Base-by-base conservation (phyloP, 2,113 vertebrate species). In the Tautogolabrus adspersus region DNA sequence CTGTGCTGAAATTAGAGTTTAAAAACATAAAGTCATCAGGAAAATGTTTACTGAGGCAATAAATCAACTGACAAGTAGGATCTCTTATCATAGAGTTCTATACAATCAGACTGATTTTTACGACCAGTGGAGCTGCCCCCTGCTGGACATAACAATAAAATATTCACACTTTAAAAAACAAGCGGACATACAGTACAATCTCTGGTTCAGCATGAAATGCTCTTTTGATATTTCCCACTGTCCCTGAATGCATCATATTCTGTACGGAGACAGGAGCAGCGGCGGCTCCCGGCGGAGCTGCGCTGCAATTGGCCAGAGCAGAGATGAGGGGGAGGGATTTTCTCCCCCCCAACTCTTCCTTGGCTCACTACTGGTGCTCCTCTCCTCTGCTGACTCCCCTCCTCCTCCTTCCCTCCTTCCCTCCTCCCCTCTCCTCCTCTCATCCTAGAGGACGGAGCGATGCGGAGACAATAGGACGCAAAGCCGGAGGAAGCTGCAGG, bases 381-480 rank as follows among this genome's bases (percentile, higher is more conserved):
- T 70, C 51, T 54, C 63, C 77, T 74, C 49, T 47, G 47, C 72
- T 46, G 55, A 69, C 75, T 63, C 63, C 79, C 56, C 60, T 2
- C 54, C 68, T 57, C 3, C 54, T 66, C 67, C 58, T 37, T 30
- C 30, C 81, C 70, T 22, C 38, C 37, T 1, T 57, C 0, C 51
- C n/a, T 54, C 21, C 52, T 40, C 77, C 65, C 68, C 75, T 23
- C 60, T 79, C 85, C 84, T 77, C 72, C 86, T 84, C 64, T 75
- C 86, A 46, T 86, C 83, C 75, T 80, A 23, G 88, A 88, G 88
- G 83, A 85, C 91, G 55, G 77, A 88, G 85, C 84, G 88, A 88
- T 88, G 89, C 89, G 76, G 90, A 92, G 92, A 94, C 93, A 93
- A 93, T 92, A 94, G 91, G 79, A 90, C 85, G 83, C 88, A 81